Percentiles rank a stretch among this genome's conserved stretches.
These are phyloP conservation scores for Coryphaenoides rupestris DNA, from an alignment of 2,113 vertebrate species.

Conservation along the genomic window DNA sequence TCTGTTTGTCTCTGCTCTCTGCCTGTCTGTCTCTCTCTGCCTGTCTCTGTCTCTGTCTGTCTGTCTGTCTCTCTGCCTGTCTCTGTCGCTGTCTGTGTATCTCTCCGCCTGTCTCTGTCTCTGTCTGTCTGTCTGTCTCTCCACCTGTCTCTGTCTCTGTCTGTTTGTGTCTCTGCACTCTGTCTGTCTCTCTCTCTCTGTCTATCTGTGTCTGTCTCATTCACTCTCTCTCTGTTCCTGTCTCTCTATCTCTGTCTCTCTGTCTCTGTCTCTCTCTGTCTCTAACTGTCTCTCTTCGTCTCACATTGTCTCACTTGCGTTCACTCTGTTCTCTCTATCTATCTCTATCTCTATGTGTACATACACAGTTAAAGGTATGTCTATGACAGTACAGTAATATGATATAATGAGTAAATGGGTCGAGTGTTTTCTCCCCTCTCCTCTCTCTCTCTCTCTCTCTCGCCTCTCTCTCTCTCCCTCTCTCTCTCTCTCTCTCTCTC, in stretches of 20 bases:
- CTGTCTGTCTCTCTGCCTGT: not conserved
- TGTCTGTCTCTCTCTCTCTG: not conserved
- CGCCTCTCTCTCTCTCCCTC: not conserved
- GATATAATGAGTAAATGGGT: no score
- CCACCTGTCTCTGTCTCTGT: not conserved
- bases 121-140: not conserved
- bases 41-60: not conserved
- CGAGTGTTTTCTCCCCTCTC: no score
- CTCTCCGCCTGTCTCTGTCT: not conserved
- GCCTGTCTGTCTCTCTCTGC: not conserved
- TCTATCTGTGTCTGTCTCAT: not conserved
- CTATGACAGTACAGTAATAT: no score
- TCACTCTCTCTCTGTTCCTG: not conserved
- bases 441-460: no score
- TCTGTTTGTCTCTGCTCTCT: slow-evolving; percentile 5
- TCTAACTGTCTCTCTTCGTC: not conserved
- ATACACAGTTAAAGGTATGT: no score
- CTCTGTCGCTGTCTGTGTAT: not conserved
- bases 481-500: not conserved
- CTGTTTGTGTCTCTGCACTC: not conserved
- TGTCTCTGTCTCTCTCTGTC: not conserved
- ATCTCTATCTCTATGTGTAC: not conserved
- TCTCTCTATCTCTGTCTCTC: not conserved
- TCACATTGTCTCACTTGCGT: not conserved
- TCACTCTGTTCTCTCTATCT: not conserved